Conservation (phyloP, 1,140 invertebrate genomes). For the Eulimnadia texana region DNA sequence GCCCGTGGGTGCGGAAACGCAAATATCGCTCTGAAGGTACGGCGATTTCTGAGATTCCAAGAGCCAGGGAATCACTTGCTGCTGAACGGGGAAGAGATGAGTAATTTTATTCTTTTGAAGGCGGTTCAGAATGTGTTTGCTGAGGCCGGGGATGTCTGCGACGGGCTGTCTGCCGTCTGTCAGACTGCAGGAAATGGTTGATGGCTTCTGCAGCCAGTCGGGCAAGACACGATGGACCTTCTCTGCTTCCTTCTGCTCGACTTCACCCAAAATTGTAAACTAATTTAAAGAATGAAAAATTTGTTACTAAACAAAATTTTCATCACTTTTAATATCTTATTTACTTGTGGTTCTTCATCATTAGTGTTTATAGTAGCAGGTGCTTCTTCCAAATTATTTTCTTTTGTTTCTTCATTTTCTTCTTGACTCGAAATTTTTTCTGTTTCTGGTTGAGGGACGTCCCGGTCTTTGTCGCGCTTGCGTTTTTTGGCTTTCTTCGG, state of each 20-base stretch:
- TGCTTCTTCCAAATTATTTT: conserved; percentile 10
- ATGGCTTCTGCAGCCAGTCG: conserved; percentile 69
- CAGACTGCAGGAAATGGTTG: conserved; percentile 53
- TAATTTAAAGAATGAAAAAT: conserved; percentile 19
- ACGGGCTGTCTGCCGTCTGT: conserved; percentile 41
- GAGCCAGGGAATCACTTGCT: conserved; percentile 64
- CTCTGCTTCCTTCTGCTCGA: conserved; percentile 22
- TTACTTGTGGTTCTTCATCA: conserved; percentile 20
- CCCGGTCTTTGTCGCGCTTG: conserved; percentile 2
- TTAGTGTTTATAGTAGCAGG: conserved; percentile 17
- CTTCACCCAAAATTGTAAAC: conserved; percentile 27
- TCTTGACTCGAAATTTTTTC: conserved; percentile 5
- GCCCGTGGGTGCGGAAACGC: conserved; percentile 91
- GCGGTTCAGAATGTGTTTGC: conserved; percentile 42
- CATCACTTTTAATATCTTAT: conserved; percentile 17
- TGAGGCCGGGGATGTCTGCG: conserved; percentile 41
- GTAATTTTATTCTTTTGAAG: conserved; percentile 56
- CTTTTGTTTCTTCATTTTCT: background rate
- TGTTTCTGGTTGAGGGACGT: background rate
- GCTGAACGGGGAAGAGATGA: conserved; percentile 76
- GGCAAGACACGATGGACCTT: conserved; percentile 51
- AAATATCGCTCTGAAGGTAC: conserved; percentile 70
- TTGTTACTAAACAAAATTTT: too few relatives aligned
- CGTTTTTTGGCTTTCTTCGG: conserved; percentile 16
- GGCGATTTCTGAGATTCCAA: conserved; percentile 41